These are phyloP conservation scores for Sterna hirundo DNA, from an alignment of 2,113 vertebrate genomes.

Conservation along the genomic window DNA sequence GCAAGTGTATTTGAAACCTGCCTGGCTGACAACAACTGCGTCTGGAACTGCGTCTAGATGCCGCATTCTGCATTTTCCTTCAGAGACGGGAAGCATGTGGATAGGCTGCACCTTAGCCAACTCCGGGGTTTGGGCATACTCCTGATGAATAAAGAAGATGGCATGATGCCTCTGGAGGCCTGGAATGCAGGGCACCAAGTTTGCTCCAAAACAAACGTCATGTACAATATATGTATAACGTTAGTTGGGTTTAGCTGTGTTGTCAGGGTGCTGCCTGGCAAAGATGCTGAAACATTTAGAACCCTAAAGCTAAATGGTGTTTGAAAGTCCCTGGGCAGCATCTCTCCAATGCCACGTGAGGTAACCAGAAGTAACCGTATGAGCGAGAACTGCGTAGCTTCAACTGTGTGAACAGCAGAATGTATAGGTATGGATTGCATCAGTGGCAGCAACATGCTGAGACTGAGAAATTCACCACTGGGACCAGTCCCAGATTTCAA, in stretches of 20 bases:
- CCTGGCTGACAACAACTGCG: neutral
- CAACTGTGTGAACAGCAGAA: neutral
- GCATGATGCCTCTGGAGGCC: slow-evolving; percentile 19
- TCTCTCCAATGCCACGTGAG: neutral
- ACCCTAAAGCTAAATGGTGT: slow-evolving; percentile 32
- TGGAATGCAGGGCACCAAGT: slow-evolving; percentile 55
- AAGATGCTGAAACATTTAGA: slow-evolving; percentile 54
- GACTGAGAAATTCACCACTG: neutral
- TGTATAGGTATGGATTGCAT: neutral
- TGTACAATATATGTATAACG: slow-evolving; percentile 46
- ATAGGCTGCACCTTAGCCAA: neutral
- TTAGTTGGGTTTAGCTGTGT: slow-evolving; percentile 4
- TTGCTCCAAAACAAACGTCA: slow-evolving; percentile 62
- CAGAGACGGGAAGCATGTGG: neutral
- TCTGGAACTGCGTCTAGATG: neutral
- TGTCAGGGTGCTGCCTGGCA: slow-evolving; percentile 55
- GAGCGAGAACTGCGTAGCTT: neutral
- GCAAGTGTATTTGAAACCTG: neutral
- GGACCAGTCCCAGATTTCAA: slow-evolving; percentile 13
- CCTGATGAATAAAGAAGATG: slow-evolving; percentile 60
- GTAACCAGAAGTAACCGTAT: neutral
- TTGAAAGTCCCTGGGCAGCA: neutral
- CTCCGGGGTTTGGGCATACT: slow-evolving; percentile 50
- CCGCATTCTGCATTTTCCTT: slow-evolving; percentile 3
- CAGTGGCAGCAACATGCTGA: neutral